Conservation (phyloP, 53 echinoderm and acorn worm species). For the Arbacia lixula region DNA sequence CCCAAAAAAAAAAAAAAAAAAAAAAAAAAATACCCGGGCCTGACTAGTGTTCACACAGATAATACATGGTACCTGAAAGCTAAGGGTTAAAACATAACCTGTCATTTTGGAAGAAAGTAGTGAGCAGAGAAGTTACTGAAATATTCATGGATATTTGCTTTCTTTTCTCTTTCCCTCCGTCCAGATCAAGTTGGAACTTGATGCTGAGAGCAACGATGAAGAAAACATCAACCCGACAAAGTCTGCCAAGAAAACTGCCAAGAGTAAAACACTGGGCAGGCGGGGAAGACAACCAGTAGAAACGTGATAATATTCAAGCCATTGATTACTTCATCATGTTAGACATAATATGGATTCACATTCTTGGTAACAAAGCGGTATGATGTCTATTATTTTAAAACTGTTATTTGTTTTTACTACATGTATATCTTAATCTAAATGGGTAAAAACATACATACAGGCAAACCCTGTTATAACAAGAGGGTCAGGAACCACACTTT, state of each 20-base stretch:
- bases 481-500: too few species aligned
- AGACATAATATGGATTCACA: too few species aligned
- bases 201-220: constrained; percentile 5
- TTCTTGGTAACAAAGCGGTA: too few species aligned
- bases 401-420: background rate
- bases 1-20: too few species aligned
- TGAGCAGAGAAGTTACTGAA: background rate
- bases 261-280: constrained; percentile 18
- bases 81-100: background rate
- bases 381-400: background rate
- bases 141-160: background rate
- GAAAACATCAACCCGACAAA: constrained; percentile 24
- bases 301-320: background rate
- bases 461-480: too few species aligned
- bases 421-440: too few species aligned
- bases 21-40: background rate
- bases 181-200: constrained; percentile 5
- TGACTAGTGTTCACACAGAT: background rate
- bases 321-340: too few species aligned
- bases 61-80: background rate
- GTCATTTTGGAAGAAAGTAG: too few species aligned
- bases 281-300: constrained; percentile 7
- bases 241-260: constrained; percentile 6
- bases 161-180: background rate
- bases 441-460: too few species aligned